Percentiles rank a stretch among this genome's conserved stretches.
phyloP scores from a whole-genome alignment of 2,888 invertebrate species.

The Tetrapedia diversipes region DNA sequence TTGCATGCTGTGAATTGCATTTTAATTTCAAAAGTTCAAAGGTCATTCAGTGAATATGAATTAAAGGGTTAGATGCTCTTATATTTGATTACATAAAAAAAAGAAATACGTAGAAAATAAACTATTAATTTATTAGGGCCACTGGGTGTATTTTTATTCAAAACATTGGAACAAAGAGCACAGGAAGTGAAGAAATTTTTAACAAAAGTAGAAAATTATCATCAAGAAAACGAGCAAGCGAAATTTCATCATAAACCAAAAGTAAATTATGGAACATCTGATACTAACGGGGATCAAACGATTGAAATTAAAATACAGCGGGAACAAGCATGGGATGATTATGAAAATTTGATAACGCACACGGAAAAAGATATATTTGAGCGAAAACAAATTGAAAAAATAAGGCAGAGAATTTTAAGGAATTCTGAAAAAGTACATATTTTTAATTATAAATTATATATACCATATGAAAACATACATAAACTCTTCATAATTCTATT shows the following conservation, averaged over 20 bases:
- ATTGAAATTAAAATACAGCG: conserved; percentile 15
- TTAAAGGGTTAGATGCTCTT: conserved; percentile 31
- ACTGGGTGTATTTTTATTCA: conserved; percentile 1
- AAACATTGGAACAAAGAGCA: conserved; percentile 9
- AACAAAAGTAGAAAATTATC: conserved; percentile 4
- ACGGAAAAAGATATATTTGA: conserved; percentile 8
- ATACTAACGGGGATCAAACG: neutral
- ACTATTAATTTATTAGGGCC: conserved; percentile 31
- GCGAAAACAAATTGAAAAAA: conserved; percentile 3
- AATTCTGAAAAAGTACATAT: conserved; percentile 17
- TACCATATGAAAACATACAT: neutral
- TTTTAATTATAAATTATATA: conserved; percentile 2
- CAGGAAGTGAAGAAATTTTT: conserved; percentile 22
- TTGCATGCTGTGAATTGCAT: conserved; percentile 46
- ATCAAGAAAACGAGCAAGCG: conserved; percentile 15
- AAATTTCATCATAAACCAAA: conserved; percentile 38
- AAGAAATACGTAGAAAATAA: neutral
- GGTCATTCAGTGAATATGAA: conserved; percentile 22
- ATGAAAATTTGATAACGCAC: neutral
- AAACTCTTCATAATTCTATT: neutral
- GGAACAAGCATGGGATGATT: conserved; percentile 32
- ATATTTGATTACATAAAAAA: neutral
- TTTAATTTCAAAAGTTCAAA: conserved; percentile 29
- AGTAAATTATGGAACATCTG: conserved; percentile 25
- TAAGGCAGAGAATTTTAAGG: conserved; percentile 47